Conservation (phyloP, 2,797 vertebrate species). For the Moxostoma hubbsi region DNA sequence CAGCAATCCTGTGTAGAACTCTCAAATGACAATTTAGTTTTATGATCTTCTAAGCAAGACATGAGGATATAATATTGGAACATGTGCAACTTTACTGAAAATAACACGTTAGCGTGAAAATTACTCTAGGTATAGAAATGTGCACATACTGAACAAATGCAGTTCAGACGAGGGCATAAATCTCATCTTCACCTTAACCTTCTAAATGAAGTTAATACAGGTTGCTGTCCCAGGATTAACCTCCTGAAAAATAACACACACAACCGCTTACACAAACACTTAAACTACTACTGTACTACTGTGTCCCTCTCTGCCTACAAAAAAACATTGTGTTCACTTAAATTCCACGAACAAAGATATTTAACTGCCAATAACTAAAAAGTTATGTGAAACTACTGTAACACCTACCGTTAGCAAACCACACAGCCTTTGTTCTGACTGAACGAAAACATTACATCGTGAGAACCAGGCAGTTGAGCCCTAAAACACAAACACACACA, state of each 20-base stretch:
- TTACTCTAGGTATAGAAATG: background rate
- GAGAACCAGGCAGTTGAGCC: conserved; percentile 53
- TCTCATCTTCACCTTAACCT: background rate
- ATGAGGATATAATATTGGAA: background rate
- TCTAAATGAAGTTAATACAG: background rate
- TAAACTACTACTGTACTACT: background rate
- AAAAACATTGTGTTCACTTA: conserved; percentile 7
- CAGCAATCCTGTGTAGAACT: too few species aligned
- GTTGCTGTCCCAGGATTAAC: background rate
- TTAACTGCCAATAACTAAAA: conserved; percentile 19
- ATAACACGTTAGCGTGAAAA: background rate
- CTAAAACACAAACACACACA: conserved; percentile 59
- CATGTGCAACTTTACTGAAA: background rate
- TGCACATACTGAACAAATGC: background rate
- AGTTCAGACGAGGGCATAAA: background rate
- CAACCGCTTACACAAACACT: background rate
- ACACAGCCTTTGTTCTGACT: conserved; percentile 59
- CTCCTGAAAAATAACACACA: conserved; percentile 1
- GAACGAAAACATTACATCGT: conserved; percentile 55
- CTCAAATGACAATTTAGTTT: too few species aligned
- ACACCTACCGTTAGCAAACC: conserved; percentile 54
- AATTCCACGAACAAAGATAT: conserved; percentile 35
- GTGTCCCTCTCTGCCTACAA: background rate
- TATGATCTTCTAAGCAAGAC: background rate
- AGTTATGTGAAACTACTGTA: conserved; percentile 21